phyloP scores from a whole-genome alignment of 2,888 invertebrate species.

The Corbicula japonica region DNA sequence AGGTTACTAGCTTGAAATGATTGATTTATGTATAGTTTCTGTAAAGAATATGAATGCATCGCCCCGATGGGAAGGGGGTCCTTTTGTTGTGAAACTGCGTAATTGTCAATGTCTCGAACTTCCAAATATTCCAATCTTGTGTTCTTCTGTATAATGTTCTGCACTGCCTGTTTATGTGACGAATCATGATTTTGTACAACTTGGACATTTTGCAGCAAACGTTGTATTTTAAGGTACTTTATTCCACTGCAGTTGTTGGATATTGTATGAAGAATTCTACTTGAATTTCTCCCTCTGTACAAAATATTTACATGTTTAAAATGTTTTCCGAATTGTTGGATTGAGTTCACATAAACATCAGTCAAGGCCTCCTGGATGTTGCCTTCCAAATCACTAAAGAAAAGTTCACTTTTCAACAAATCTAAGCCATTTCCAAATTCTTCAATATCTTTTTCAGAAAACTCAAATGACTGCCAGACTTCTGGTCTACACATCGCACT shows the following conservation, averaged over 20 bases:
- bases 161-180: conserved; percentile 44
- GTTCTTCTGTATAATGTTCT: conserved; percentile 57
- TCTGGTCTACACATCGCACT: conserved; percentile 45
- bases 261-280: conserved; percentile 51
- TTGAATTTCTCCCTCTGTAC: conserved; percentile 44
- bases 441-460: conserved; percentile 30
- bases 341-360: conserved; percentile 27
- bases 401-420: conserved; percentile 12
- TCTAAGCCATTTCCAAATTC: conserved; percentile 16
- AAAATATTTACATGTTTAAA: conserved; percentile 49
- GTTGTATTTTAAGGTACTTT: conserved; percentile 29
- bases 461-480: conserved; percentile 60
- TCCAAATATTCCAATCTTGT: conserved; percentile 34
- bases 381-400: conserved; percentile 12
- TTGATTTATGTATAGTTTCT: conserved; percentile 64
- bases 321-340: conserved; percentile 51
- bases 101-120: conserved; percentile 54
- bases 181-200: conserved; percentile 41
- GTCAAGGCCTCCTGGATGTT: conserved; percentile 9
- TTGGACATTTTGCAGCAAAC: conserved; percentile 21
- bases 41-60: conserved; percentile 50
- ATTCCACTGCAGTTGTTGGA: conserved; percentile 51
- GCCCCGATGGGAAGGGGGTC: conserved; percentile 65
- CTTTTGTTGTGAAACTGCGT: conserved; percentile 42
- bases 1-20: conserved; percentile 66